Conservation (phyloP, 1,140 invertebrate genomes). For the Monomorium pharaonis region DNA sequence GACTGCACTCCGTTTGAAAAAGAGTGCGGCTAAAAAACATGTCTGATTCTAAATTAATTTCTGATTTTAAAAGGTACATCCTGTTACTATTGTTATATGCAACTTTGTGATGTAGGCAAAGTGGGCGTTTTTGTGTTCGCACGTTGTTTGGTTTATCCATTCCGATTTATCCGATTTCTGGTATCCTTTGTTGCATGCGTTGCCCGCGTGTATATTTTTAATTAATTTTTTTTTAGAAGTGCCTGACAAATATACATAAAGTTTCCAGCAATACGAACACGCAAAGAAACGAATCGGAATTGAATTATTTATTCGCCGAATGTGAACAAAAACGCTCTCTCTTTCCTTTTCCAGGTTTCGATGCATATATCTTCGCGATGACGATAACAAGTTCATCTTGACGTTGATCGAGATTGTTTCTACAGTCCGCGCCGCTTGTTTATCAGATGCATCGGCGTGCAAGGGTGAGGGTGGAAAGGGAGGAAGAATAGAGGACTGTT, state of each 20-base stretch:
- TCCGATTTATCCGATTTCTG: slow-evolving; percentile 6
- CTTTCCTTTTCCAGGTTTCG: not conserved
- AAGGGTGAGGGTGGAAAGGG: not conserved
- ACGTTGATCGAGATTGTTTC: slow-evolving; percentile 13
- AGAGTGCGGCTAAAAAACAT: not conserved
- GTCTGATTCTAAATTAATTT: too few relatives aligned
- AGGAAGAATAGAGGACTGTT: slow-evolving; percentile 49
- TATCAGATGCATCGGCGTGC: not conserved
- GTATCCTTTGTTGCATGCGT: not conserved
- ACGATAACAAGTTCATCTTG: not conserved
- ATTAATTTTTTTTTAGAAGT: not conserved
- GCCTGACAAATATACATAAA: not conserved
- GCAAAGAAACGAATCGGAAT: not conserved
- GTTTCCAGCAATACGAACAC: not conserved
- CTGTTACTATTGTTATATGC: not conserved
- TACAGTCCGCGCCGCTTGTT: not conserved
- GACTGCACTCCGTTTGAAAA: not conserved
- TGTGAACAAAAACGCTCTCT: not conserved
- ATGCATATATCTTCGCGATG: not conserved
- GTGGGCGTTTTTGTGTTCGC: not conserved
- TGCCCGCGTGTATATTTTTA: not conserved
- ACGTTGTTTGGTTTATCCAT: too few relatives aligned
- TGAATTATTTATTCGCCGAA: not conserved
- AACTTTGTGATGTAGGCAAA: not conserved
- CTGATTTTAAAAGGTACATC: not conserved